Percentiles rank a stretch among this genome's conserved stretches.
These are phyloP conservation scores for Mamestra configurata DNA, from an alignment of 1,140 invertebrate genomes.

Conservation along the genomic window DNA sequence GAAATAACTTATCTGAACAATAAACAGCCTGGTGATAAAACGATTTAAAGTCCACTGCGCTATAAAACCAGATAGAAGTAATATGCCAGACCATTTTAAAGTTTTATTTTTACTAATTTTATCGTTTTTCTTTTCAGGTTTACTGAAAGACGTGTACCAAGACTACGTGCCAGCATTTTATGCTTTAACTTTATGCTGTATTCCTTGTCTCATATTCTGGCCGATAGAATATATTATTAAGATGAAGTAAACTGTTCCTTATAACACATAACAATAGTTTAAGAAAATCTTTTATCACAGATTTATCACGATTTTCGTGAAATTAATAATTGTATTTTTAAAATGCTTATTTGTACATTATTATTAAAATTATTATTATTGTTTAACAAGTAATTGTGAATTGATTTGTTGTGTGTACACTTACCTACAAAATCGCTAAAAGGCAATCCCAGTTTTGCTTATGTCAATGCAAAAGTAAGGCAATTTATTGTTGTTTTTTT, in stretches of 20 bases:
- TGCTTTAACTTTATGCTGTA: constrained; percentile 71
- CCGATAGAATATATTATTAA: constrained; percentile 71
- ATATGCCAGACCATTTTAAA: not conserved
- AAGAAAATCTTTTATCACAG: not conserved
- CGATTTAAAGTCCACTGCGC: too few relatives aligned
- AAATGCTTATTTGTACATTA: not conserved
- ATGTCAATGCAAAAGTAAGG: too few relatives aligned
- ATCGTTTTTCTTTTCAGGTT: constrained; percentile 69
- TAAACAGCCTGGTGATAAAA: too few relatives aligned
- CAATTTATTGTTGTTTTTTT: too few relatives aligned
- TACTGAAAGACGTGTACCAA: constrained; percentile 73
- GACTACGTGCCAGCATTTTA: constrained; percentile 81
- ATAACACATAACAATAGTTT: not conserved
- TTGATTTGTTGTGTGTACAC: not conserved
- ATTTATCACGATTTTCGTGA: not conserved
- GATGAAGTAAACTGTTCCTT: constrained; percentile 37
- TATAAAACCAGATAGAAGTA: too few relatives aligned
- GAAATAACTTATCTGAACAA: too few relatives aligned
- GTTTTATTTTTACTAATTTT: constrained; percentile 1
- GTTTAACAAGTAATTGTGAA: not conserved
- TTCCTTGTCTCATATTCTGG: constrained; percentile 78
- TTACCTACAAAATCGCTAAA: not conserved
- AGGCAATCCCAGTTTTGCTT: too few relatives aligned
- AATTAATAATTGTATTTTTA: not conserved
- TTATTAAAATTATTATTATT: too few relatives aligned